Percentiles rank a stretch among this genome's conserved stretches.
Conservation (phyloP, 1,140 invertebrate genomes). For the Diabrotica undecimpunctata region DNA sequence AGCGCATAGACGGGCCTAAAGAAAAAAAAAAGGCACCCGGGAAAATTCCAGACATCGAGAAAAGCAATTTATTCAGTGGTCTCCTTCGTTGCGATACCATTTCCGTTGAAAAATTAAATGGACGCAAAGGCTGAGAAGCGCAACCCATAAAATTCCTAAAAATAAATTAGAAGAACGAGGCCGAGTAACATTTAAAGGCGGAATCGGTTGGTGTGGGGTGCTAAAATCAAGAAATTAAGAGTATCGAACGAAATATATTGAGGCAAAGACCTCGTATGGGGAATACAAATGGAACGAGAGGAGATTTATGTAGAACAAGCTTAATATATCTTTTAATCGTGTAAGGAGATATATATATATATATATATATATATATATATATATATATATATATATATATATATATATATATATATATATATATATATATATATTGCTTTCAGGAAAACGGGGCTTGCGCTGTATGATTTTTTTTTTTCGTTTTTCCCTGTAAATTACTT, state of each 20-base stretch:
- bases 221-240: neutral
- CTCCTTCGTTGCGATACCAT: conserved; percentile 7
- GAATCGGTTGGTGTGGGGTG: neutral
- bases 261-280: neutral
- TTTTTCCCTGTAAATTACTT: too few species aligned
- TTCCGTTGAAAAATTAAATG: conserved; percentile 14
- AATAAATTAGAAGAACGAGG: conserved; percentile 10
- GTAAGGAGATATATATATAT: too few species aligned
- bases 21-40: neutral
- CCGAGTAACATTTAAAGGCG: neutral
- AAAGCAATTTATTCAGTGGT: conserved; percentile 14
- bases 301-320: neutral
- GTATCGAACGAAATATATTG: conserved; percentile 1
- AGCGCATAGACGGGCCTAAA: neutral
- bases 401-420: too few species aligned
- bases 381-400: too few species aligned
- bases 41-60: neutral
- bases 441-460: too few species aligned
- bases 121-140: conserved; percentile 8
- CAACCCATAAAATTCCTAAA: conserved; percentile 11
- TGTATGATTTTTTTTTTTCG: too few species aligned
- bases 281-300: neutral
- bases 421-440: too few species aligned
- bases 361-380: too few species aligned
- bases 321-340: too few species aligned